These are phyloP conservation scores for Ceratina australensis DNA, from an alignment of 1,140 invertebrate genomes.

Conservation along the genomic window DNA sequence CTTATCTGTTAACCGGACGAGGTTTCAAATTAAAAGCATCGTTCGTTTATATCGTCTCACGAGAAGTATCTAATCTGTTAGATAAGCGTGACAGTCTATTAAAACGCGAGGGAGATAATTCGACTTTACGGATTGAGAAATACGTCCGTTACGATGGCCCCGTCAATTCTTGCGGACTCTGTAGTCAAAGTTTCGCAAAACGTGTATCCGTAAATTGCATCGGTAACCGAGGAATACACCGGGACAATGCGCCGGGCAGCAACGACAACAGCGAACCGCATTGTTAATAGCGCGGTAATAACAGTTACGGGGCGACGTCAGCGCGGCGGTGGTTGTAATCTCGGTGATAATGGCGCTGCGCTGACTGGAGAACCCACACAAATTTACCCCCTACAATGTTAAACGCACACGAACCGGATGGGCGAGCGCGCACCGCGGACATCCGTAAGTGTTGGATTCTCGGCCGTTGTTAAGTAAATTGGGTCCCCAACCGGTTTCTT, in stretches of 20 bases:
- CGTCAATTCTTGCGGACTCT: no score
- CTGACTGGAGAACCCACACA: slow-evolving; percentile 36
- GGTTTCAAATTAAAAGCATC: no score
- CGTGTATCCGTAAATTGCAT: slow-evolving; percentile 15
- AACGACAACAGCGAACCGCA: slow-evolving; percentile 32
- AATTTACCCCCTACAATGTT: slow-evolving; percentile 50
- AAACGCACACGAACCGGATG: slow-evolving; percentile 8
- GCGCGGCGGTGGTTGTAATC: slow-evolving; percentile 52
- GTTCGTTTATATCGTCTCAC: no score
- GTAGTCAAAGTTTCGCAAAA: slow-evolving; percentile 12
- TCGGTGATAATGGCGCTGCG: slow-evolving; percentile 43
- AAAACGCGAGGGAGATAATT: no score
- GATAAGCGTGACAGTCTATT: no score
- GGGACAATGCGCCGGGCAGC: slow-evolving; percentile 35
- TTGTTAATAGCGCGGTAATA: slow-evolving; percentile 56
- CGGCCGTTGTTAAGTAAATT: slow-evolving; percentile 80
- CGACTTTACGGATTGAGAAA: no score
- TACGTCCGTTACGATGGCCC: no score
- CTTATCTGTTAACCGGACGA: no score
- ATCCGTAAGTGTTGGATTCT: slow-evolving; percentile 79
- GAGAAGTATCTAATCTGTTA: no score
- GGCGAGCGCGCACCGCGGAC: slow-evolving; percentile 58
- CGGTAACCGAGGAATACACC: background rate
- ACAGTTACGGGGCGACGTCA: slow-evolving; percentile 36
- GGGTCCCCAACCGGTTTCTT: slow-evolving; percentile 79